phyloP scores from a whole-genome alignment of 2,888 invertebrate species.

The Acleris laterana region DNA sequence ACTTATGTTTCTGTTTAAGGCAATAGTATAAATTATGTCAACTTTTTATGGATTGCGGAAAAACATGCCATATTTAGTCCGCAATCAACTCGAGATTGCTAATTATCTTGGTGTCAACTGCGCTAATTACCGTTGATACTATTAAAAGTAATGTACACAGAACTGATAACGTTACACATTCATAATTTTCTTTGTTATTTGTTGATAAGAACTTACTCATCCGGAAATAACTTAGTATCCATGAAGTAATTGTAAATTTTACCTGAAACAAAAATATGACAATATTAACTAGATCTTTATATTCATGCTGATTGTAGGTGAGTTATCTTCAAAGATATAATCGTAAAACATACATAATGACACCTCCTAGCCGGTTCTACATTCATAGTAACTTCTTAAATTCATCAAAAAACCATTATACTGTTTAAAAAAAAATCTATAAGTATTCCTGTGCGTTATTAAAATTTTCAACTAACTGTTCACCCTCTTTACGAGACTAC shows the following conservation, averaged over 20 bases:
- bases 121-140: slow-evolving; percentile 4
- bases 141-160: background rate
- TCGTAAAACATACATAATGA: too few relatives aligned
- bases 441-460: too few relatives aligned
- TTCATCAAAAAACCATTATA: too few relatives aligned
- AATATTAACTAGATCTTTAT: background rate
- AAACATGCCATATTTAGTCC: slow-evolving; percentile 25
- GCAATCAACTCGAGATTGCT: slow-evolving; percentile 28
- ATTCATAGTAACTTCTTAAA: too few relatives aligned
- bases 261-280: slow-evolving; percentile 23
- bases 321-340: too few relatives aligned
- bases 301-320: too few relatives aligned
- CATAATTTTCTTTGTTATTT: background rate
- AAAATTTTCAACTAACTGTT: too few relatives aligned
- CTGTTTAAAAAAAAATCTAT: too few relatives aligned
- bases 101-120: slow-evolving; percentile 24
- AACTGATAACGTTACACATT: background rate
- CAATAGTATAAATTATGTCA: too few relatives aligned
- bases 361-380: too few relatives aligned
- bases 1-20: too few relatives aligned
- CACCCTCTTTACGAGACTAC: too few relatives aligned
- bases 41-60: slow-evolving; percentile 32
- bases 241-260: background rate
- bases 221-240: background rate
- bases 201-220: slow-evolving; percentile 1